A percentile compares a stretch with the other conserved stretches of the same genome.
These are phyloP conservation scores for Eolophus roseicapilla DNA, from an alignment of 2,113 vertebrate species.

Conservation along the genomic window DNA sequence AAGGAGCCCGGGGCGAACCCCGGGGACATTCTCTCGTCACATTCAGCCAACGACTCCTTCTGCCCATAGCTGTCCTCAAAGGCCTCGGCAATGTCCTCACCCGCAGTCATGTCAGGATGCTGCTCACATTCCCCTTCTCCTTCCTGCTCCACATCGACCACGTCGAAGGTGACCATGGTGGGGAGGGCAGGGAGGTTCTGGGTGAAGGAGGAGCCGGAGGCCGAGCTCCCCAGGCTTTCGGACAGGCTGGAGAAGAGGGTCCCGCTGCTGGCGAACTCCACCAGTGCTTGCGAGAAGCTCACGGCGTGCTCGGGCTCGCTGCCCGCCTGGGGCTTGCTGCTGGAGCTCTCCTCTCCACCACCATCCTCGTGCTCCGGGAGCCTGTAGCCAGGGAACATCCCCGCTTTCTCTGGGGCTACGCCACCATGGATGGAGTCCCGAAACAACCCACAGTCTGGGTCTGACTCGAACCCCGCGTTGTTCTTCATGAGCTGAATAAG, in stretches of 20 bases:
- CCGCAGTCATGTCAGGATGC: conserved; percentile 84
- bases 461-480: conserved; percentile 39
- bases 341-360: accelerated
- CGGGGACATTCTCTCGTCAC: conserved; percentile 82
- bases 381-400: conserved; percentile 54
- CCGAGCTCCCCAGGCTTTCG: conserved; percentile 76
- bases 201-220: conserved; percentile 83
- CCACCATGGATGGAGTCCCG: conserved; percentile 15
- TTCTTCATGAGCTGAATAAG: conserved; percentile 66
- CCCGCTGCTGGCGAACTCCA: conserved; percentile 88
- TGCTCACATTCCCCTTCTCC: conserved; percentile 94
- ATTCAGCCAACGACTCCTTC: conserved; percentile 86
- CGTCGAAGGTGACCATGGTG: conserved; percentile 94
- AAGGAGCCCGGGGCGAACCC: conserved; percentile 77
- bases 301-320: conserved; percentile 83
- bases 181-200: conserved; percentile 90
- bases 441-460: conserved; percentile 58
- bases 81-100: conserved; percentile 86
- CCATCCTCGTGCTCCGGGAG: background rate
- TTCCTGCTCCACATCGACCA: conserved; percentile 93
- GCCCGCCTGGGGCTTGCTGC: background rate
- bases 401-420: background rate
- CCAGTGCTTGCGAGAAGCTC: conserved; percentile 92
- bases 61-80: conserved; percentile 87
- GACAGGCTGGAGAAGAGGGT: conserved; percentile 86